Evolutionary conservation across 2,113 vertebrate species (phyloP), one percentile per base, ranked within the genome.

Genomic region (Pholis gunnellus): DNA sequence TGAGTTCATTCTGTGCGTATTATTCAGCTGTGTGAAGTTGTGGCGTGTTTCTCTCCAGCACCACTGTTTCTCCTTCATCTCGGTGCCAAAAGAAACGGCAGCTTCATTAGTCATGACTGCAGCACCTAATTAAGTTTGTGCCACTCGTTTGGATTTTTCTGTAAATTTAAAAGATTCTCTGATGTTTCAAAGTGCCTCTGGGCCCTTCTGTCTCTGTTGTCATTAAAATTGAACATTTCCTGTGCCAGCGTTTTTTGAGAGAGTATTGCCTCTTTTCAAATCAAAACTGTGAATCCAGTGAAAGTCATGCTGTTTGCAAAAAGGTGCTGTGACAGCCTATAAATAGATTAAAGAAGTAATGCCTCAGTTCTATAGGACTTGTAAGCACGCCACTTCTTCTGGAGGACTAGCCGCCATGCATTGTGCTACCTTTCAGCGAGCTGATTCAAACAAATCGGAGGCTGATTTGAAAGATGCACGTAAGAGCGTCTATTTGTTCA

Each of bases 101-200:
- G 88, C 84, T 91, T 94, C 91, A 94, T 93, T 92, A 91, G 89
- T 88, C 84, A 85, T 87, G 80, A 93, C 91, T 92, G 79, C 78
- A 89, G 88, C 54, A 92, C 85, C 85, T 93, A 93, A 95, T 94
- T 94, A 92, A 85, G 73, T 91, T 91, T 90, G 83, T 91, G 89
- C 83, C 79, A 83, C 84, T 94, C 77, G 25, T 88, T 91, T 88
- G 83, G 88, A 89, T 93, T 84, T 85, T 90, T 84, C 82, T 90
- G 84, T 89, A 89, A 83, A 91, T 91, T 87, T 90, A 87, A 93
- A 94, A 84, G 88, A 93, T 83, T 92, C 84, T 92, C 78, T 90
- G 88, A 92, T 93, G 88, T 93, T 88, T 90, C 82, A 92, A 94
- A 91, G 89, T 86, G 81, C 90, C 89, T 91, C 75, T 82, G 88